Base-by-base conservation (phyloP, 2,888 invertebrate species). In the Spialia ferax region DNA sequence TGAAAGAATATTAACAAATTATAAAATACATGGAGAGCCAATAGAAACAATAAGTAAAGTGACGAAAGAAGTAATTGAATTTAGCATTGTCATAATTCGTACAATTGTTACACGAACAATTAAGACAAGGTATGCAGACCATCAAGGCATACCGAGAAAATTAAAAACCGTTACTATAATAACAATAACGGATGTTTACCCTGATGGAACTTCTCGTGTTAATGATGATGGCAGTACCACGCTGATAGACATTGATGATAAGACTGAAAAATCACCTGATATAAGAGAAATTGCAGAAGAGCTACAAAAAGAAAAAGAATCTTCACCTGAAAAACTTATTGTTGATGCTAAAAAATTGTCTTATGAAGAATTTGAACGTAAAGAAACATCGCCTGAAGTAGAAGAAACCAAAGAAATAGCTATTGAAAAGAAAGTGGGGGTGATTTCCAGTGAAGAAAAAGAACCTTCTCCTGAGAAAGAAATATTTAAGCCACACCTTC, bases 31-130 rank as follows among this genome's bases (percentile, higher is more conserved):
- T 22, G 75, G 73, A 18, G 71, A 76, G 59, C 79, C 78, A 18
- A 70, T 74, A 48, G 76, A 78, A 68, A 75, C 55, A n/a, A 69
- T 74, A 6, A 66, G 68, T 11, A 70, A 74, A 8, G 71, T 73
- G 67, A 69, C 70, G 3, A 77, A 76, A 56, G 71, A 73, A 20
- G 68, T 74, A 3, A 69, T 54, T 42, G 63, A 70, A 48, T 71
- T 73, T 35, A 50, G 63, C 35, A 63, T 71, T 10, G 38, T 62
- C 5, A 71, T 78, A 4, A 69, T 70, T 59, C 64, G 76, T 59
- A 75, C 73, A 6, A 74, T 71, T 6, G 63, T 76, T 4, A 78
- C 76, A n/a, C 74, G 73, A 68, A 73, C 70, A 13, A 73, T 79
- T 1, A 76, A 71, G 72, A 74, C 71, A 0, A 73, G 70, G 56